Conservation (phyloP, 2,797 vertebrate species). For the Danio choprae region DNA sequence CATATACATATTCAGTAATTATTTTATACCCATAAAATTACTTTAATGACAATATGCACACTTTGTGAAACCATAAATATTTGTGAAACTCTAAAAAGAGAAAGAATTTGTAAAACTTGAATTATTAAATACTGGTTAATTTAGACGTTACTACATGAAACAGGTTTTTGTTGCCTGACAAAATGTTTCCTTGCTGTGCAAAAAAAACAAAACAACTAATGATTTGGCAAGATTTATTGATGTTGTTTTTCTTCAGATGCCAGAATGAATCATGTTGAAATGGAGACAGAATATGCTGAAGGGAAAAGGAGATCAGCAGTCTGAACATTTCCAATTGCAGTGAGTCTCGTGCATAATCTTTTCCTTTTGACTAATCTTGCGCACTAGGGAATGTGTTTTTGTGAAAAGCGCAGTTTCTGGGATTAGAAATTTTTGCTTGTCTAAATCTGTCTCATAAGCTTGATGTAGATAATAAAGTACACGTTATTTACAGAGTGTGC, state of each 20-base stretch:
- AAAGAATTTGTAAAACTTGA: too few species aligned
- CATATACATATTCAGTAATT: too few species aligned
- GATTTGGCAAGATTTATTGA: background rate
- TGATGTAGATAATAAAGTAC: conserved; percentile 29
- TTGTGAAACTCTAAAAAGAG: background rate
- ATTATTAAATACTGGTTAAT: too few species aligned
- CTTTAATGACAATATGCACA: background rate
- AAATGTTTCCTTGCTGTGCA: background rate
- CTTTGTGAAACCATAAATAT: background rate
- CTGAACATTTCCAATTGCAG: conserved; percentile 50
- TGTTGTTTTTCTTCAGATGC: background rate
- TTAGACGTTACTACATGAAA: background rate
- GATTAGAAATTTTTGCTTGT: conserved; percentile 66
- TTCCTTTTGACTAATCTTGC: conserved; percentile 66
- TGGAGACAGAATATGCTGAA: conserved; percentile 27
- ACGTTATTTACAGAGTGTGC: conserved; percentile 7
- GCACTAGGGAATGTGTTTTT: conserved; percentile 60
- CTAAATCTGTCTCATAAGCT: conserved; percentile 44
- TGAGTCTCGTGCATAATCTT: conserved; percentile 61
- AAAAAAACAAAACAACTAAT: background rate
- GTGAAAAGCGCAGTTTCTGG: conserved; percentile 71
- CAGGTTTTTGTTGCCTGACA: background rate
- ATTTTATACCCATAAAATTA: too few species aligned
- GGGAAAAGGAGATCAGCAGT: conserved; percentile 19
- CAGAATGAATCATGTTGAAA: conserved; percentile 6